These are phyloP conservation scores for Dissostichus mawsoni DNA, from an alignment of 2,113 vertebrate species.

Conservation along the genomic window DNA sequence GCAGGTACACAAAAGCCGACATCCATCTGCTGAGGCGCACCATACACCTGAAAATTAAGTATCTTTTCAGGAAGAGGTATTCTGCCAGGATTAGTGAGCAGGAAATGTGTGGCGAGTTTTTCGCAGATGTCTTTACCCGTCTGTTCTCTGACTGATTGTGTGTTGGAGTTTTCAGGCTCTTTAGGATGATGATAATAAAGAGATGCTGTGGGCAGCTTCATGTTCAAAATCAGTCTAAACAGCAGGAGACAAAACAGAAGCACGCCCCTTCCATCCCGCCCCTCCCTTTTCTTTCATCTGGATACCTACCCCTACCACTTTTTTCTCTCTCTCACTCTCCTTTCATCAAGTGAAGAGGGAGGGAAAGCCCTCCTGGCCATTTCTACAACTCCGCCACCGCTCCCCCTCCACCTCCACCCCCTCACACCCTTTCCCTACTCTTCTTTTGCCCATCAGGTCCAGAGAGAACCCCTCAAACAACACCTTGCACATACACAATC, in stretches of 20 bases:
- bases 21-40: slow-evolving; percentile 55
- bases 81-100: slow-evolving; percentile 40
- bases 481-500: slow-evolving; percentile 66
- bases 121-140: slow-evolving; percentile 10
- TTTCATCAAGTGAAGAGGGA: slow-evolving; percentile 78
- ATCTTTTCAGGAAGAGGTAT: slow-evolving; percentile 59
- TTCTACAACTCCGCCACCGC: slow-evolving; percentile 51
- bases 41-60: slow-evolving; percentile 53
- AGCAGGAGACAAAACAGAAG: slow-evolving; percentile 64
- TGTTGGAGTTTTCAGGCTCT: slow-evolving; percentile 25
- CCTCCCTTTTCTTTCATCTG: slow-evolving; percentile 74
- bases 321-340: slow-evolving; percentile 58
- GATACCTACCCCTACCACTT: slow-evolving; percentile 63
- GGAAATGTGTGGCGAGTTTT: slow-evolving; percentile 40
- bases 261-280: neutral
- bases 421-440: slow-evolving; percentile 47
- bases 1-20: slow-evolving; percentile 70
- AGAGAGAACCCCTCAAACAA: slow-evolving; percentile 72
- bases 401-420: slow-evolving; percentile 36
- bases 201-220: slow-evolving; percentile 31
- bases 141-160: slow-evolving; percentile 26
- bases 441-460: slow-evolving; percentile 76
- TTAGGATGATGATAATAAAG: slow-evolving; percentile 44
- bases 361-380: slow-evolving; percentile 75
- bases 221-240: slow-evolving; percentile 52